Conservation (phyloP, 2,797 vertebrate genomes). For the Cuculus canorus region DNA sequence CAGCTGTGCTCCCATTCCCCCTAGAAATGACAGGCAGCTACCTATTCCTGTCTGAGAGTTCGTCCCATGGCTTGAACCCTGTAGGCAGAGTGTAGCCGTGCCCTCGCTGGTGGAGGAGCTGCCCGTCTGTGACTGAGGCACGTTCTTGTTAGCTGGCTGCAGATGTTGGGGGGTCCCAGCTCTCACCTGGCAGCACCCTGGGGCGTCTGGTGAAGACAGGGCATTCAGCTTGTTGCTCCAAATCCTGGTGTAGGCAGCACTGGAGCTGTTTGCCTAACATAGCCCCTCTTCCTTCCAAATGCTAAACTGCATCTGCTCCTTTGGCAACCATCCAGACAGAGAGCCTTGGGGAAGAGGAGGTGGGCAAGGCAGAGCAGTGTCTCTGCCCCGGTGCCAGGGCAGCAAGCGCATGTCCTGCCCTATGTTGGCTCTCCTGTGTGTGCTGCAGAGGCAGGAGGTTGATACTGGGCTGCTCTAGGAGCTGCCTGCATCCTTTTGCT, state of each 20-base stretch:
- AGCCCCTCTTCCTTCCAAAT: neutral
- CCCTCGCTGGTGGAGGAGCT: neutral
- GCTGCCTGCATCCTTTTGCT: neutral
- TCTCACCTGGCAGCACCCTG: neutral
- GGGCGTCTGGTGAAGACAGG: neutral
- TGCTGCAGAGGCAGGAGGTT: neutral
- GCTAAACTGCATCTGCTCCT: neutral
- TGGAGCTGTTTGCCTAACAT: neutral
- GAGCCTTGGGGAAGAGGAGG: neutral
- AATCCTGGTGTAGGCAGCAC: neutral
- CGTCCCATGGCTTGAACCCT: fast-evolving
- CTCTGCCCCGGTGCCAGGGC: neutral
- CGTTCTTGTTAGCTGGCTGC: neutral
- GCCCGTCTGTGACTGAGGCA: fast-evolving
- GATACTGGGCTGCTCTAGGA: neutral
- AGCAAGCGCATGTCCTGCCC: fast-evolving
- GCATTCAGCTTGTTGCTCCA: neutral
- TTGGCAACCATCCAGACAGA: fast-evolving
- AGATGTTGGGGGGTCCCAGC: neutral
- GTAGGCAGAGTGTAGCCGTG: fast-evolving
- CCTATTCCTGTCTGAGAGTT: fast-evolving
- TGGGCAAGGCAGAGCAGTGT: neutral
- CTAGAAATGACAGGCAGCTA: neutral
- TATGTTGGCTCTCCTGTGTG: neutral
- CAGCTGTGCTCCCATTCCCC: neutral